Evolutionary conservation across 2,113 vertebrate genomes (phyloP).

Genomic region (Syrrhaptes paradoxus): DNA sequence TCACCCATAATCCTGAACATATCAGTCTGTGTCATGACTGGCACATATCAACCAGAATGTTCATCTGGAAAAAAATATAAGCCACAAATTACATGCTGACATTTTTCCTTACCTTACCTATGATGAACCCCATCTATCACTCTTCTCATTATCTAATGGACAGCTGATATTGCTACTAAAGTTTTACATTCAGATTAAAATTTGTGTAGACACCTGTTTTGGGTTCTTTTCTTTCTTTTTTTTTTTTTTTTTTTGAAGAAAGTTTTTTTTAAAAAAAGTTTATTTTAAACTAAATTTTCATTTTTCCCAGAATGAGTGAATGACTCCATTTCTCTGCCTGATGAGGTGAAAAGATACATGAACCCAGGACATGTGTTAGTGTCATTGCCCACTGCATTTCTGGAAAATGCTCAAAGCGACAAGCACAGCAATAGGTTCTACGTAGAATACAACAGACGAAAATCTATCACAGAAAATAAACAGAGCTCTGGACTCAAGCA

Average conservation of each 20-base stretch:
- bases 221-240: too few relatives aligned
- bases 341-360: neutral
- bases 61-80: neutral
- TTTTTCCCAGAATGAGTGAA: neutral
- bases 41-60: neutral
- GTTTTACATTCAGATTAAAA: neutral
- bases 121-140: neutral
- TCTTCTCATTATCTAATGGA: neutral
- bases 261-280: too few relatives aligned
- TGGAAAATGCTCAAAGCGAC: neutral
- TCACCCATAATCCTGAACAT: neutral
- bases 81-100: neutral
- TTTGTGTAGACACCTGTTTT: neutral
- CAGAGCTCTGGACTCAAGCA: neutral
- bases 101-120: neutral
- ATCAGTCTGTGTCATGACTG: neutral
- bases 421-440: neutral
- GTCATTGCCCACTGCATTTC: neutral
- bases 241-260: neutral
- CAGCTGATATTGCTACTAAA: neutral
- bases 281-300: too few relatives aligned
- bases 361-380: neutral
- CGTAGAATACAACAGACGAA: neutral
- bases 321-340: neutral
- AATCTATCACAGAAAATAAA: neutral